Percentiles rank a stretch among this genome's conserved stretches.
Evolutionary conservation across 2,888 invertebrate genomes (phyloP).

Genomic region (Temnothorax rugatulus): DNA sequence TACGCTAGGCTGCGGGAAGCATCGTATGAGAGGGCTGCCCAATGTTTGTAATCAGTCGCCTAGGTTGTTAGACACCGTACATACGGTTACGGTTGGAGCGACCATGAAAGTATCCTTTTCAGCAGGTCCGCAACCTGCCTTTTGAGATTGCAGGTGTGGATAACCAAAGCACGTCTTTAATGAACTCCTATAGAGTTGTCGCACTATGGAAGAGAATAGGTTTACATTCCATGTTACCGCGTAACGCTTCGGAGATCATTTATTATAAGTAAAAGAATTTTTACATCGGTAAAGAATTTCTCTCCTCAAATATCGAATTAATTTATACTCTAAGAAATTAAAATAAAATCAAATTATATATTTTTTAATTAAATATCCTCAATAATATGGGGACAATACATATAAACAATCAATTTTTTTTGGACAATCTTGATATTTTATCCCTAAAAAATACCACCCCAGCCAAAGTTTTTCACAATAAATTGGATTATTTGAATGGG

Average conservation of each 20-base stretch:
- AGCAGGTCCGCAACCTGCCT: conserved; percentile 33
- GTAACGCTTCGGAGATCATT: neutral
- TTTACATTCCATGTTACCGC: neutral
- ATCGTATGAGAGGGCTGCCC: conserved; percentile 55
- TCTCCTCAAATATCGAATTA: neutral
- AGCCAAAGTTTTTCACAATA: too few relatives aligned
- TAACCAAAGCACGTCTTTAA: conserved; percentile 53
- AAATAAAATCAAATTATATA: neutral
- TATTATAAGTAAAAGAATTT: conserved; percentile 9
- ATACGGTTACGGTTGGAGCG: conserved; percentile 65
- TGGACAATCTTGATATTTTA: neutral
- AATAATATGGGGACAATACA: too few relatives aligned
- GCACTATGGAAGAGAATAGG: neutral
- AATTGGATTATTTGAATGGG: too few relatives aligned
- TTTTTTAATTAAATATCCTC: neutral
- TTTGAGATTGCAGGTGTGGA: conserved; percentile 55
- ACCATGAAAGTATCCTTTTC: conserved; percentile 60
- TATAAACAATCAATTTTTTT: neutral
- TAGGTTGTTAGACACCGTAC: conserved; percentile 73
- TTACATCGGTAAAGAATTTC: conserved; percentile 1
- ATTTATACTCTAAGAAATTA: neutral
- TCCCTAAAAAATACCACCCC: too few relatives aligned
- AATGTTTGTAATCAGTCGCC: conserved; percentile 77
- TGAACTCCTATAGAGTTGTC: conserved; percentile 21
- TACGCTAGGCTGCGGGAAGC: conserved; percentile 43